Percentiles rank a stretch among this genome's conserved stretches.
Conservation (phyloP, 2,113 vertebrate species). For the Solenodon paradoxus region DNA sequence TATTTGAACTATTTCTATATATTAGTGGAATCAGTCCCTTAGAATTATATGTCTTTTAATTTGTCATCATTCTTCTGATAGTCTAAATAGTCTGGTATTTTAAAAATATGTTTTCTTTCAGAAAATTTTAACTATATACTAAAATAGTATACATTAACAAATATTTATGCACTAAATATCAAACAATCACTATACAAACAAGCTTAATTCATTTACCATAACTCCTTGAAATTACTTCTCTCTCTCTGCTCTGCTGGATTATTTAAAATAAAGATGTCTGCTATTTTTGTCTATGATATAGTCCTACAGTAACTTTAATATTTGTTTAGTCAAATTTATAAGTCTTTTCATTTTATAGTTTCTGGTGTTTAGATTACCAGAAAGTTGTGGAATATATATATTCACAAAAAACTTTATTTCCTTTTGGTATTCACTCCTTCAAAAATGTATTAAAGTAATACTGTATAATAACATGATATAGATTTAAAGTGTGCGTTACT, state of each 20-base stretch:
- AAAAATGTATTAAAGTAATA: too few relatives aligned
- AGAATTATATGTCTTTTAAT: background rate
- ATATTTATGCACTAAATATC: background rate
- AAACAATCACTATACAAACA: background rate
- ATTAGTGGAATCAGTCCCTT: background rate
- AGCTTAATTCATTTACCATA: background rate
- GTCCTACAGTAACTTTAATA: background rate
- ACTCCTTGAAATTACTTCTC: background rate
- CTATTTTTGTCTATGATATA: background rate
- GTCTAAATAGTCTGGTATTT: background rate
- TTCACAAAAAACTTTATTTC: too few relatives aligned
- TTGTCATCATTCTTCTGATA: conserved; percentile 21
- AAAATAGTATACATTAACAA: background rate
- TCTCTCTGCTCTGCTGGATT: background rate
- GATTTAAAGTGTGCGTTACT: too few relatives aligned
- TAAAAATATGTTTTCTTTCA: background rate
- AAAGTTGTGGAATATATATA: background rate
- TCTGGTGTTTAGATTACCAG: background rate
- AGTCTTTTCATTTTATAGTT: conserved; percentile 9
- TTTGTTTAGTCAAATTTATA: background rate
- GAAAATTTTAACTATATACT: conserved; percentile 20
- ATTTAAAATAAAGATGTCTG: conserved; percentile 6
- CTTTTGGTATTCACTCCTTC: too few relatives aligned
- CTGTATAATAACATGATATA: too few relatives aligned
- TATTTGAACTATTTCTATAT: background rate